Base-by-base conservation (phyloP, 1,140 invertebrate species). In the Zaprionus africanus region DNA sequence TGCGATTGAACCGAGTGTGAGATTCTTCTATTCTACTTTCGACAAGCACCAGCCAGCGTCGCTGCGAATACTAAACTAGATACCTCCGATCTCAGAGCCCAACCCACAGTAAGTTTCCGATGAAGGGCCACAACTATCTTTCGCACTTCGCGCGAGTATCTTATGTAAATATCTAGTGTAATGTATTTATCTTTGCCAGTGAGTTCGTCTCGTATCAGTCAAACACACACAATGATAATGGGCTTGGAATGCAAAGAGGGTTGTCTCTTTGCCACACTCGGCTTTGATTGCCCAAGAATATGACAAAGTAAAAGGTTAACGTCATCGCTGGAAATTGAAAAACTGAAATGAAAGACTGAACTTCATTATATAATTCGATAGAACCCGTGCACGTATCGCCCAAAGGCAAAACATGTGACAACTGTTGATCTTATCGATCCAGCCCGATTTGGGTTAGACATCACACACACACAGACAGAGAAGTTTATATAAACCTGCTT, bases 1-100 rank as follows among this genome's bases (percentile, higher is more conserved):
- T 90, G 51, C 7, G 13, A 70, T 78, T 79, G 19, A 43, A 85
- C 60, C 51, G 28, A 60, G 70, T 90, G 85, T 90, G 85, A 90
- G 85, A 90, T 90, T 90, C 85, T 90, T 90, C 85, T 90, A 90
- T 90, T 90, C 85, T 90, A 90, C 85, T 90, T 90, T 90, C 85
- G 82, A 90, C 72, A 85, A 80, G 70, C 85, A 85, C 86, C 86
- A 81, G 81, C 22, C n/a, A 56, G 57, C 85, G 53, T 72, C 78
- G 28, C 9, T 49, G 38, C 22, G 31, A 15, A 49, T n/a, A 65
- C 41, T 11, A 26, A 5, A 36, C 49, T 4, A 51, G 15, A 4
- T 1, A n/a, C 28, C 11, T 13, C n/a, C n/a, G 3, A 46, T 46
- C n/a, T 46, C n/a, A 7, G 17, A 46, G 41, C 22, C 6, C 0